A percentile compares a stretch with the other conserved stretches of the same genome.
phyloP scores from a whole-genome alignment of 2,888 invertebrate species.

The Neria commutata region DNA sequence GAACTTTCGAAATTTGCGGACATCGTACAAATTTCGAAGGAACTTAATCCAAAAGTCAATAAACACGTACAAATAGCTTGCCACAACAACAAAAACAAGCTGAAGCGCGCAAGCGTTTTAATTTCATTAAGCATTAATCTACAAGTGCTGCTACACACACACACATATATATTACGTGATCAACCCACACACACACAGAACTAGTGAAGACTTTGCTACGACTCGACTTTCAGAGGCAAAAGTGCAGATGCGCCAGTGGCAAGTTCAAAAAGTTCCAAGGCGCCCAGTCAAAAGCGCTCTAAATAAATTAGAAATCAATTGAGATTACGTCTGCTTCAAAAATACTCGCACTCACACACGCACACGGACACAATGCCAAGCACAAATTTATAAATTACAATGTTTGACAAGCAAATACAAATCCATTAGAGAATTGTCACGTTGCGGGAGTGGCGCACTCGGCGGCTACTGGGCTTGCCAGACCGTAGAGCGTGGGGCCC shows the following conservation, averaged over 20 bases:
- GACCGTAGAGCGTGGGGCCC: background rate
- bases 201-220: background rate
- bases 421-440: constrained; percentile 23
- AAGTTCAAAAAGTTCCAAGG: background rate
- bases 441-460: background rate
- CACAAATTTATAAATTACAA: constrained; percentile 48
- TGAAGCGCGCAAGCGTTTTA: constrained; percentile 1
- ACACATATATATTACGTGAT: constrained; percentile 35
- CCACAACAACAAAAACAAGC: too few relatives aligned
- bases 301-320: constrained; percentile 51
- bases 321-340: constrained; percentile 9
- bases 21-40: too few relatives aligned
- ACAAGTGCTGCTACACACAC: constrained; percentile 34
- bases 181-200: constrained; percentile 18
- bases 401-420: constrained; percentile 40
- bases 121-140: too few relatives aligned
- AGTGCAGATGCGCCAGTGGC: background rate
- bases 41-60: constrained; percentile 27
- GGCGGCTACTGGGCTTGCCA: background rate
- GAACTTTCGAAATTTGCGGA: too few relatives aligned
- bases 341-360: background rate
- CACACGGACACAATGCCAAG: constrained; percentile 24
- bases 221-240: background rate
- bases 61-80: background rate
- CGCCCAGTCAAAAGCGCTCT: background rate